Conservation (phyloP, 2,888 invertebrate species). For the Formica aserva region DNA sequence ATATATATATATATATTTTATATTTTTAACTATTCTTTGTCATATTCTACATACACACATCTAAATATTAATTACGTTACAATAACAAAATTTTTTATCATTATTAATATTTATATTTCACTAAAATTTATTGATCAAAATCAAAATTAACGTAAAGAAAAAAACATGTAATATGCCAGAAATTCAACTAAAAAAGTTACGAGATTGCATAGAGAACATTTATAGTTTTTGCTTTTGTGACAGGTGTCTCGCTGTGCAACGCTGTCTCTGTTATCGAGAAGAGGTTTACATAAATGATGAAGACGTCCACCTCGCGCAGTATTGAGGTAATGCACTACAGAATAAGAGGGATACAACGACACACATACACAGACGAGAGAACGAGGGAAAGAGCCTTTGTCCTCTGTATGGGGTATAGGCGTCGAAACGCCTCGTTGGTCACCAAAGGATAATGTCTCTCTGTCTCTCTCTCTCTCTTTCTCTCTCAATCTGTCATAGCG, state of each 20-base stretch:
- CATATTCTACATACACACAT: neutral
- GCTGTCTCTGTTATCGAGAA: slow-evolving; percentile 45
- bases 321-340: slow-evolving; percentile 36
- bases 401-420: slow-evolving; percentile 63
- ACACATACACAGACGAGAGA: slow-evolving; percentile 59
- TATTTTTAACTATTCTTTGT: neutral
- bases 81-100: neutral
- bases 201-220: neutral
- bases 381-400: slow-evolving; percentile 73
- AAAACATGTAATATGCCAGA: neutral
- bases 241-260: slow-evolving; percentile 49
- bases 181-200: neutral
- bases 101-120: neutral
- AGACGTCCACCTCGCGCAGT: slow-evolving; percentile 53
- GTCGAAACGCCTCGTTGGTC: slow-evolving; percentile 82
- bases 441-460: slow-evolving; percentile 78
- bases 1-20: neutral
- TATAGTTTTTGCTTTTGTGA: slow-evolving; percentile 26
- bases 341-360: slow-evolving; percentile 49
- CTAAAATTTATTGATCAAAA: neutral
- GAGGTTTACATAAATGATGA: slow-evolving; percentile 63
- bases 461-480: slow-evolving; percentile 54
- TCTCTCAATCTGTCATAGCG: slow-evolving; percentile 80
- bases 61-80: neutral
- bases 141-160: neutral